Evolutionary conservation across 2,888 invertebrate genomes (phyloP), one percentile per base, ranked within the genome.

Genomic region (Branchipolynoe longqiensis): DNA sequence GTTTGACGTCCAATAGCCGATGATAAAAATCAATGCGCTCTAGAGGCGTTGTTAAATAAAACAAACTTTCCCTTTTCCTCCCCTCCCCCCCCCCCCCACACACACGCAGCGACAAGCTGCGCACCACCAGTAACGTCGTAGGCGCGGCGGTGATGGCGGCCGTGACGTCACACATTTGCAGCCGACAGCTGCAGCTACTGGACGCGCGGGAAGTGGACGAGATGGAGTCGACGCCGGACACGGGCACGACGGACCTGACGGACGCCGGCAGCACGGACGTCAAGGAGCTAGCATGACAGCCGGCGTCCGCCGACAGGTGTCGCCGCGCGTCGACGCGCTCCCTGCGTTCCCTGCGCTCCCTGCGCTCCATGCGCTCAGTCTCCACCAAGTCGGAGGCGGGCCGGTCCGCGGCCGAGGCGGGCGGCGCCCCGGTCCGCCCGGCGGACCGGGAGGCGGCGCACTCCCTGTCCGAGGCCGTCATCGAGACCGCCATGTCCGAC

Each of bases 221-320:
- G 78, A 78, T 78, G 18, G 78, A 78, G 78, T 78, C 78, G 31
- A 78, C 78, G 14, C 78, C 78, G 3, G 78, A 78, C 78, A 78
- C 78, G 4, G 78, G 78, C 2, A 78, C 78, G 1, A 78, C 78
- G 4, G 78, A 78, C 78, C 78, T 78, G 28, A 78, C 78, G 25
- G 78, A 78, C 41, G 25, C 73, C 1, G 33, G 73, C 38, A 78
- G 41, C 25, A 78, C 78, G 6, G 78, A 78, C 48, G 78, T 78
- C 41, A 41, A 54, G 48, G 78, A 78, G 54, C 33, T 69, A 14
- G 78, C 78, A 12, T 78, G 78, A 78, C 78, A 78, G 38, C 36
- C 33, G n/a, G 18, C 58, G 36, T 33, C 36, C 14, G 36, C 69
- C 18, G 38, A 38, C 69, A 14, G 38, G 33, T 36, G 36, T 38